These are phyloP conservation scores for Oryctolagus cuniculus DNA, from an alignment of 2,113 vertebrate species.

Conservation along the genomic window DNA sequence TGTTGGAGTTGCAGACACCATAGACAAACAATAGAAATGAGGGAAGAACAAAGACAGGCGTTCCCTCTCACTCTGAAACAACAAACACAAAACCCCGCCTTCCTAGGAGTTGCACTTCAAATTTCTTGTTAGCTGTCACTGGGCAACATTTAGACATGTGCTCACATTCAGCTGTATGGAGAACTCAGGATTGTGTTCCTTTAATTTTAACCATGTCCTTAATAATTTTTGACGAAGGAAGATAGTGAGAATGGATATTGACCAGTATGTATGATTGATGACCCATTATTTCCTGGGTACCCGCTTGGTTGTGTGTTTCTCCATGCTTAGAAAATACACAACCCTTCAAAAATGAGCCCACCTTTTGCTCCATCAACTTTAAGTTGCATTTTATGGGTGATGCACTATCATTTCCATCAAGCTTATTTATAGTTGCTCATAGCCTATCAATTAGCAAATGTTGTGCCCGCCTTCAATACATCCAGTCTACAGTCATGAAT, in stretches of 20 bases:
- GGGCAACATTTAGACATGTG: not conserved
- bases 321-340: not conserved
- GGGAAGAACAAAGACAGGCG: not conserved
- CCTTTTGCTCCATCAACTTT: not conserved
- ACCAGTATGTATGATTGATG: not conserved
- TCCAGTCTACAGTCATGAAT: too few relatives aligned
- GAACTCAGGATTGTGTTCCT: not conserved
- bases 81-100: not conserved
- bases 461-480: not conserved
- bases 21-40: not conserved
- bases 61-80: not conserved
- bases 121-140: not conserved
- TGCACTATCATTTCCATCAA: not conserved
- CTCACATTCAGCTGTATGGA: not conserved
- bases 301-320: not conserved
- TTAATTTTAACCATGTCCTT: not conserved
- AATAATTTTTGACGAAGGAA: not conserved
- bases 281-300: too few relatives aligned
- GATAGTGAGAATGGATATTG: not conserved
- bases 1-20: not conserved
- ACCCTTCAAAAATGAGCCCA: not conserved
- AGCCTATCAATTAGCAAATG: too few relatives aligned
- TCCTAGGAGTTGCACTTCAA: not conserved
- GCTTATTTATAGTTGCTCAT: not conserved
- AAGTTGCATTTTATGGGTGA: not conserved